phyloP scores from a whole-genome alignment of 2,888 invertebrate species.

The Ypsolopha scabrella region DNA sequence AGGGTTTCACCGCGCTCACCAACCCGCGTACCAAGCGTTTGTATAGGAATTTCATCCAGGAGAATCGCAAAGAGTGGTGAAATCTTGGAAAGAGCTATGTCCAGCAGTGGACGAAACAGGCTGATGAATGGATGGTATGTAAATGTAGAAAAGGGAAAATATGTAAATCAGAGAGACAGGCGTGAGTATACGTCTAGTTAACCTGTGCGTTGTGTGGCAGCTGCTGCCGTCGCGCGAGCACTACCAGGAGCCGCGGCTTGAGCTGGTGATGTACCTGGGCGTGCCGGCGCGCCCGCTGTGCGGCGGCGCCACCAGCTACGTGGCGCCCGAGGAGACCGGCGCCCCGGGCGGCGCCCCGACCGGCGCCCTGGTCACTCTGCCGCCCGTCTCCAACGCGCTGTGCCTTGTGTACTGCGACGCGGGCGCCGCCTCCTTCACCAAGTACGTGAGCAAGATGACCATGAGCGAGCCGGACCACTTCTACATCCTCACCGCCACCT shows the following conservation, averaged over 20 bases:
- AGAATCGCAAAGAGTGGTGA: too few relatives aligned
- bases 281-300: conserved; percentile 20
- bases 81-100: too few relatives aligned
- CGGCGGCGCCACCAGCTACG: conserved; percentile 12
- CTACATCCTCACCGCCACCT: conserved; percentile 47
- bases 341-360: conserved; percentile 19
- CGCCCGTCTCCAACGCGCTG: conserved; percentile 75
- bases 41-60: too few relatives aligned
- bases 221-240: conserved; percentile 49
- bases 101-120: too few relatives aligned
- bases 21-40: too few relatives aligned
- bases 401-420: conserved; percentile 73
- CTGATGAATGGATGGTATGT: too few relatives aligned
- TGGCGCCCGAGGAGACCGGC: conserved; percentile 22
- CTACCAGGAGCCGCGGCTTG: conserved; percentile 35
- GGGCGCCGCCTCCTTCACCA: conserved; percentile 57
- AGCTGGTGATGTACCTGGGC: conserved; percentile 39
- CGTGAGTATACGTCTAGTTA: too few relatives aligned
- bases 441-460: conserved; percentile 46
- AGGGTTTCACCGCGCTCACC: too few relatives aligned
- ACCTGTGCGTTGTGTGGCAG: conserved; percentile 21
- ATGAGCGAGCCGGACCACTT: conserved; percentile 24
- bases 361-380: conserved; percentile 69
- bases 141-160: too few relatives aligned
- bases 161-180: too few relatives aligned